Percentiles rank a stretch among this genome's conserved stretches.
Conservation (phyloP, 2,888 invertebrate genomes). For the Sussaba pulchella region DNA sequence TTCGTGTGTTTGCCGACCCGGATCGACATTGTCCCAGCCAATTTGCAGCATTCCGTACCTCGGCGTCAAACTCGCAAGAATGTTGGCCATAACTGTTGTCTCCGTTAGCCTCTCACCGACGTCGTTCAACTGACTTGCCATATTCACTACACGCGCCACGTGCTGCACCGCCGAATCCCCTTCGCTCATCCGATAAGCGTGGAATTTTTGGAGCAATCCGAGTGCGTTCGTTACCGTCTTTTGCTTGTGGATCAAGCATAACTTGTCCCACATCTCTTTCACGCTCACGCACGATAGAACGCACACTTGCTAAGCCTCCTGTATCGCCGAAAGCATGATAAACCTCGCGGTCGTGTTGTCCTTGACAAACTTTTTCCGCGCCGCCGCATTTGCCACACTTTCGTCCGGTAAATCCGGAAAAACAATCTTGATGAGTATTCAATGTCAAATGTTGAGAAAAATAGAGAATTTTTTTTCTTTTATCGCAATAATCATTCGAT, state of each 20-base stretch:
- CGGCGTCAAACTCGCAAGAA: slow-evolving; percentile 67
- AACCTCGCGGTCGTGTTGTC: slow-evolving; percentile 60
- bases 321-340: slow-evolving; percentile 58
- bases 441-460: no score
- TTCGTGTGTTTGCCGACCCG: slow-evolving; percentile 62
- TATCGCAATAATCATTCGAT: no score
- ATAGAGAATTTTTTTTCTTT: no score
- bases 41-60: slow-evolving; percentile 64
- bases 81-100: slow-evolving; percentile 66
- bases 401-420: no score
- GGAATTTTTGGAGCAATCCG: slow-evolving; percentile 60
- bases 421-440: no score
- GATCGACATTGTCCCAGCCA: slow-evolving; percentile 67
- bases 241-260: slow-evolving; percentile 67
- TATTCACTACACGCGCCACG: slow-evolving; percentile 59
- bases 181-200: slow-evolving; percentile 65
- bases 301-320: slow-evolving; percentile 58
- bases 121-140: slow-evolving; percentile 63
- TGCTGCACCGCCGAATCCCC: slow-evolving; percentile 65
- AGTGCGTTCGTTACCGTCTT: slow-evolving; percentile 65
- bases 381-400: not conserved
- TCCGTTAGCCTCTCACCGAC: slow-evolving; percentile 65
- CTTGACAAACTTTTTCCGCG: slow-evolving; percentile 19
- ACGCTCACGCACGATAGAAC: slow-evolving; percentile 51
- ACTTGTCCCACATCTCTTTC: slow-evolving; percentile 66